Evolutionary conservation across 1,140 invertebrate genomes (phyloP), one percentile per base, ranked within the genome.

Genomic region (Oedothorax gibbosus): DNA sequence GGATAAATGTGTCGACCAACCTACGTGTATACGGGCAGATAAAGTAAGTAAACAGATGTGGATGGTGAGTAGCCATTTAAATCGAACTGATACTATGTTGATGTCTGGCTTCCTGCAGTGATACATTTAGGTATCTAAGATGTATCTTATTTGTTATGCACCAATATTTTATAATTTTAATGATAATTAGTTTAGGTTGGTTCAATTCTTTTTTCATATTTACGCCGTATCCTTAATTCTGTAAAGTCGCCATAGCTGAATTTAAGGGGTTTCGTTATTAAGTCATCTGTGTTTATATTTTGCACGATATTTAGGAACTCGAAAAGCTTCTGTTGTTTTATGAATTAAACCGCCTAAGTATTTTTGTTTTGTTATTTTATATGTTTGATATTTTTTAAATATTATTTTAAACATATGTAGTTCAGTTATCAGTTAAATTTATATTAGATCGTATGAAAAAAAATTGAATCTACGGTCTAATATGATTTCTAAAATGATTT

Each of bases 31-130:
- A 84, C 81, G 73, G 81, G 81, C 81, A 84, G 71, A 84, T 84
- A 84, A 84, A 84, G 81, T 84, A 84, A 84, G 81, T 84, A 84
- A 84, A 84, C 81, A 84, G 81, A 84, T 84, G 81, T 84, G 81
- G 81, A 84, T 84, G 81, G 79, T 18, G 81, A 84, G 81, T 84
- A 84, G 81, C 81, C 81, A 84, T 84, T 84, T 84, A 84, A 84
- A 84, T 71, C 68, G 54, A 81, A 50, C 35, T 81, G 78, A 71
- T 81, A 79, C 77, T 71, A 20, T 73, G 69, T 73, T 62, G 56
- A 69, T 82, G 80, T 72, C 56, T 82, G 18, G 68, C 80, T 62
- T 82, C 65, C 54, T 73, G 11, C 11, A n/a, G 51, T 73, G 54
- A 73, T 64, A 73, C 18, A 64, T 11, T 62, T 54, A 35, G 69